Percentiles rank a stretch among this genome's conserved stretches.
phyloP scores from a whole-genome alignment of 2,113 vertebrate genomes.

The Megaptera novaeangliae region DNA sequence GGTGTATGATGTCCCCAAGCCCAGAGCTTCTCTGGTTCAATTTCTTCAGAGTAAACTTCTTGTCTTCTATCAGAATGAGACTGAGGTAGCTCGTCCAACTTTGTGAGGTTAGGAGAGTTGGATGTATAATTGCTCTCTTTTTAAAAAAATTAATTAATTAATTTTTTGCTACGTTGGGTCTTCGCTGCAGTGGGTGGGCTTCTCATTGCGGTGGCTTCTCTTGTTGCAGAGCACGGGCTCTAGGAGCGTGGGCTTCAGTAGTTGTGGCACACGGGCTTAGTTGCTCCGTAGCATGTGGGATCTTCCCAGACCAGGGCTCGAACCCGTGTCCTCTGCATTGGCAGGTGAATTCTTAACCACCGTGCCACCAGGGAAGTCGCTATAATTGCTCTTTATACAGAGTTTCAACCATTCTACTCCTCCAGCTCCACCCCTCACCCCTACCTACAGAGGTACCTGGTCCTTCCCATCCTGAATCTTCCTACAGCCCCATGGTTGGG shows the following conservation, averaged over 20 bases:
- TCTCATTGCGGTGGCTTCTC: too few species aligned
- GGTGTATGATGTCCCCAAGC: not conserved
- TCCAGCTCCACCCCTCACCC: not conserved
- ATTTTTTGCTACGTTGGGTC: too few species aligned
- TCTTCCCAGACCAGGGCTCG: too few species aligned
- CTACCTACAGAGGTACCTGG: not conserved
- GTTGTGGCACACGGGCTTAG: too few species aligned
- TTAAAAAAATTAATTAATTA: too few species aligned
- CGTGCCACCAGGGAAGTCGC: too few species aligned
- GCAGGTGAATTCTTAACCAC: too few species aligned
- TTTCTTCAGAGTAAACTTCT: not conserved
- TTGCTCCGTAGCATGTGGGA: too few species aligned
- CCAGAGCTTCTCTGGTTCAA: not conserved
- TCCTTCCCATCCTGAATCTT: not conserved
- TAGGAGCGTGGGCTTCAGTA: too few species aligned
- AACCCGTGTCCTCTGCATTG: too few species aligned
- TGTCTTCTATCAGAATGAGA: not conserved
- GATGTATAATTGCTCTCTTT: not conserved
- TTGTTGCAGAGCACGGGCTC: accelerated
- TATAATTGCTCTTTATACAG: not conserved
- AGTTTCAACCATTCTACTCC: not conserved
- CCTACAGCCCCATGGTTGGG: not conserved
- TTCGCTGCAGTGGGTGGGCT: too few species aligned
- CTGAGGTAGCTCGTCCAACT: not conserved
- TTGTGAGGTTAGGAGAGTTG: not conserved